Percentiles rank a stretch among this genome's conserved stretches.
These are phyloP conservation scores for Amphipyra tragopoginis DNA, from an alignment of 2,888 invertebrate genomes.

Conservation along the genomic window DNA sequence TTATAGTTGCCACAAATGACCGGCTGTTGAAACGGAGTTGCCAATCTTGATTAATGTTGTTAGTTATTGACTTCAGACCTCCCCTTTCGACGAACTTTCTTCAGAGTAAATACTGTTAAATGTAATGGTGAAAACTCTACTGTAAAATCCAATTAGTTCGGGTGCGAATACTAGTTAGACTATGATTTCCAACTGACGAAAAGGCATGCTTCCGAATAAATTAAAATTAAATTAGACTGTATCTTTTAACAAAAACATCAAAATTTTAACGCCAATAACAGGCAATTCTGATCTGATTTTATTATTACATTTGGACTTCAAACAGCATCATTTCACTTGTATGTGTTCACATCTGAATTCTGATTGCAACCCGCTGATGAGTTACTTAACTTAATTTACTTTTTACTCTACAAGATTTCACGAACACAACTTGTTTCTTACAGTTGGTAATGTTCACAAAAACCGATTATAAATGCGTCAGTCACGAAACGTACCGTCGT, in stretches of 20 bases:
- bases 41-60: conserved; percentile 59
- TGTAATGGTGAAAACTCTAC: conserved; percentile 40
- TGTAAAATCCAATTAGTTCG: conserved; percentile 16
- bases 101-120: conserved; percentile 36
- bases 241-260: no score
- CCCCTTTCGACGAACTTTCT: conserved; percentile 39
- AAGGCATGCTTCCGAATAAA: not conserved
- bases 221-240: conserved; percentile 7
- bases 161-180: conserved; percentile 15
- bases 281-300: no score
- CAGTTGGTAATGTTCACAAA: conserved; percentile 61
- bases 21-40: conserved; percentile 30
- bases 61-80: conserved; percentile 52
- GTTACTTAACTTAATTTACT: conserved; percentile 12
- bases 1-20: conserved; percentile 49
- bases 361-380: not conserved
- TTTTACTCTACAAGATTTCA: conserved; percentile 37
- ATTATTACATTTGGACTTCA: no score
- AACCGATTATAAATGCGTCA: conserved; percentile 54
- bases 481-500: conserved; percentile 65
- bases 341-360: not conserved
- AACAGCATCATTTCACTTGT: not conserved
- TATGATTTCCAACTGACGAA: conserved; percentile 10
- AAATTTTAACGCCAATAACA: no score
- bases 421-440: conserved; percentile 50